Evolutionary conservation across 2,113 vertebrate species (phyloP), one percentile per base, ranked within the genome.

Genomic region (Elgaria multicarinata): DNA sequence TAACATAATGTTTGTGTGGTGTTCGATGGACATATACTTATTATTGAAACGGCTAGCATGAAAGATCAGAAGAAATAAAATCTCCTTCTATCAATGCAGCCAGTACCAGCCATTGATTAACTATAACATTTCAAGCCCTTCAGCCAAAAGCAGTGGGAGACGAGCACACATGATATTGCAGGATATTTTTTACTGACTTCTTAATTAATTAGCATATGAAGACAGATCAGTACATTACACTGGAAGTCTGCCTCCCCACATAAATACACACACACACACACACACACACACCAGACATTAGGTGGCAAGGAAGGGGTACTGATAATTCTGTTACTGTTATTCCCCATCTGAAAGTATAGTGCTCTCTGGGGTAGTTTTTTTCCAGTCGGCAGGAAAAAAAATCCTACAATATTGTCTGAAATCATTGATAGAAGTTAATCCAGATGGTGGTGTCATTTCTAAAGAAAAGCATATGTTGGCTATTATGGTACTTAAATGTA

Each of bases 391-490:
- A 89, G 94, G 94, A 86, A 39, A 94, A 96, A 96, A 96, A 96
- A n/a, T n/a, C 94, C 95, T 83, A 44, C 94, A 97, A 96, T 94
- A 96, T 92, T 96, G 95, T 97, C 96, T 97, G 97, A 97, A 97
- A 97, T 96, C 94, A 97, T 96, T 95, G 95, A 93, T 95, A 96
- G 95, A 97, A 97, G 95, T 95, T 97, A 97, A 97, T 97, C 97
- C 97, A 98, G 97, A 98, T 98, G 97, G 97, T 89, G 92, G 95
- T 96, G 95, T 97, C 96, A 94, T 97, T 97, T 97, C 96, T 97
- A 97, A 97, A 96, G 97, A 97, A 97, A 96, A 97, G 95, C 97
- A 98, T 98, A 98, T 98, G 97, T 95, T 97, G 96, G 96, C 95
- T 96, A 97, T 98, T 97, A 97, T 97, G 96, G 97, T 97, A 95